Conservation (phyloP, 1,140 invertebrate species). For the Brachionus angularis region DNA sequence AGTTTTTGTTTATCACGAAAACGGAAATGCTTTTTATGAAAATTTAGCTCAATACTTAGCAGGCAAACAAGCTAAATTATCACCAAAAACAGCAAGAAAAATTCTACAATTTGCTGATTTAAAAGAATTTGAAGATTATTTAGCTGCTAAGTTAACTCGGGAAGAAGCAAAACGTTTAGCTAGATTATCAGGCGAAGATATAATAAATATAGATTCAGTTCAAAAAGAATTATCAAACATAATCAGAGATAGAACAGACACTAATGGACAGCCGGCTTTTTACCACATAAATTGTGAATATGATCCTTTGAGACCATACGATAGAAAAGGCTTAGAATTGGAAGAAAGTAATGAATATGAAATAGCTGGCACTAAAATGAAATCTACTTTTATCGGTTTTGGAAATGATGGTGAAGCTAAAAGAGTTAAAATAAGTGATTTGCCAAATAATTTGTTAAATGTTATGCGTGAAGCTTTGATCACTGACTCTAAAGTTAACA, state of each 20-base stretch:
- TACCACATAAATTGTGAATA: constrained; percentile 37
- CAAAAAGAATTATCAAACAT: constrained; percentile 4
- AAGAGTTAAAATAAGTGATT: constrained; percentile 33
- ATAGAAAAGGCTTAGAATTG: background rate
- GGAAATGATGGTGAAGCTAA: constrained; percentile 12
- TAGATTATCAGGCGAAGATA: constrained; percentile 23
- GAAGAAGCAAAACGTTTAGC: constrained; percentile 17
- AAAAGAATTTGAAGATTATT: constrained; percentile 34
- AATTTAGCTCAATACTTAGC: constrained; percentile 42
- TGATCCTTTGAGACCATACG: constrained; percentile 31
- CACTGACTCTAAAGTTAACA: background rate
- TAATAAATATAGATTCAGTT: constrained; percentile 17
- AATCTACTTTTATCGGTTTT: constrained; percentile 37
- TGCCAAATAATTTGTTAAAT: constrained; percentile 14
- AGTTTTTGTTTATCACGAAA: constrained; percentile 39
- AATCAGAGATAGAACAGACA: background rate
- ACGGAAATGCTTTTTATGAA: constrained; percentile 41
- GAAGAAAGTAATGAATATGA: constrained; percentile 18
- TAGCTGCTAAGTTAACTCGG: constrained; percentile 15
- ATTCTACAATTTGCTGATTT: constrained; percentile 25
- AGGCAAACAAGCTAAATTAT: background rate
- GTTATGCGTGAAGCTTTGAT: background rate
- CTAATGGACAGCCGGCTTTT: constrained; percentile 6
- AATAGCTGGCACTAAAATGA: background rate
- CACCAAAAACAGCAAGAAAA: constrained; percentile 35